Evolutionary conservation across 2,888 invertebrate species (phyloP).

Genomic region (Ctenicera cuprea): DNA sequence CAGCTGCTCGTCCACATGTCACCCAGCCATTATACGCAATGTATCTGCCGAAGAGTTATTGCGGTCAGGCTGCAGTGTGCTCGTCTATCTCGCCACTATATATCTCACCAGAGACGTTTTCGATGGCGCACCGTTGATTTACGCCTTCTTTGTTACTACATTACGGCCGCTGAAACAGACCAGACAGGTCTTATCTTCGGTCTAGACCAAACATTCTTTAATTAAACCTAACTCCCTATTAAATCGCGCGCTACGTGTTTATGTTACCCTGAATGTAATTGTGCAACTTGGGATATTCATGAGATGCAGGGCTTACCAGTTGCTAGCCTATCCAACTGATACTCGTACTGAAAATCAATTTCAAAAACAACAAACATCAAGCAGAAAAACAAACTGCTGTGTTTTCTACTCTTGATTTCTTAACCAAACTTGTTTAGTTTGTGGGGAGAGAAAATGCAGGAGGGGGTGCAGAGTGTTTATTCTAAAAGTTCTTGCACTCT

Average conservation of each 20-base stretch:
- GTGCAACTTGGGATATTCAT: conserved; percentile 54
- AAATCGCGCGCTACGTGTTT: conserved; percentile 59
- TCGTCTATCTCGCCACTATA: conserved; percentile 64
- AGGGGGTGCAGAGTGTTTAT: too few species aligned
- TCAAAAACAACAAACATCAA: background rate
- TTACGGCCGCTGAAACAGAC: conserved; percentile 60
- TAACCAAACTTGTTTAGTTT: too few species aligned
- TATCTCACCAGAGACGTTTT: conserved; percentile 64
- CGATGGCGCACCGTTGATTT: conserved; percentile 65
- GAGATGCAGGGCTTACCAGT: conserved; percentile 47
- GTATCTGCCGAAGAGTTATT: conserved; percentile 67
- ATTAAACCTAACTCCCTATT: conserved; percentile 63
- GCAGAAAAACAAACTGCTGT: too few species aligned
- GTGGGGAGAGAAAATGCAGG: too few species aligned
- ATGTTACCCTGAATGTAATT: conserved; percentile 56
- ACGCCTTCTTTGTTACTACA: conserved; percentile 65
- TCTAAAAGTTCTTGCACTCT: too few species aligned
- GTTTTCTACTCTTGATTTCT: too few species aligned
- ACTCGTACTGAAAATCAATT: background rate
- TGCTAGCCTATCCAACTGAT: background rate
- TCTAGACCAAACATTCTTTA: conserved; percentile 63
- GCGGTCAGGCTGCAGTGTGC: conserved; percentile 63
- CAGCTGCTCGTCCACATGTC: conserved; percentile 59
- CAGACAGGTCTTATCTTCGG: conserved; percentile 61
- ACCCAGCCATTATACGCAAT: conserved; percentile 66